phyloP scores from a whole-genome alignment of 2,888 invertebrate genomes.

The Drosophila mercatorum region DNA sequence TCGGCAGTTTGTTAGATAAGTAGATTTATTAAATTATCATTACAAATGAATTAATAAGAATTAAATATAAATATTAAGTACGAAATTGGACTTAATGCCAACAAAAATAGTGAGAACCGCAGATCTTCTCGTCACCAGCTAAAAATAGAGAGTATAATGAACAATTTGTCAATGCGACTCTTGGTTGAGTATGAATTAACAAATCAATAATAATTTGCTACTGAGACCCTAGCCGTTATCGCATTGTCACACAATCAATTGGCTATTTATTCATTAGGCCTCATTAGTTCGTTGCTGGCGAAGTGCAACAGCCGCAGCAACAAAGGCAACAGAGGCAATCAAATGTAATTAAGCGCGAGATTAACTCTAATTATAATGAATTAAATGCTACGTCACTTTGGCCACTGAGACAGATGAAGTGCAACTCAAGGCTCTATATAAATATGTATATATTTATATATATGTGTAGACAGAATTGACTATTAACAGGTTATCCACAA shows the following conservation, averaged over 20 bases:
- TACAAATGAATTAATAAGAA: no score
- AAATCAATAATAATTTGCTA: constrained; percentile 41
- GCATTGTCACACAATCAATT: constrained; percentile 47
- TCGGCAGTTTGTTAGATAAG: no score
- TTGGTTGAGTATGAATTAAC: background rate
- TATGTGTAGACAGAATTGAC: constrained; percentile 49
- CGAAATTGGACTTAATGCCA: no score
- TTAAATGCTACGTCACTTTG: constrained; percentile 59
- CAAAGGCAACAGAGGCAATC: constrained; percentile 59
- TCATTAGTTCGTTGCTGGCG: constrained; percentile 44
- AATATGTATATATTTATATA: background rate
- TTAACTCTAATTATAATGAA: constrained; percentile 77
- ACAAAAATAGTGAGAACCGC: no score
- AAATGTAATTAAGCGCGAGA: constrained; percentile 76
- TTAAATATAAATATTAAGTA: no score
- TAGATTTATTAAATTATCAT: no score
- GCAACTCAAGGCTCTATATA: constrained; percentile 23
- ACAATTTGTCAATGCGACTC: background rate
- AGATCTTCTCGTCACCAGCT: no score
- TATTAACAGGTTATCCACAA: constrained; percentile 57
- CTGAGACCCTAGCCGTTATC: constrained; percentile 35
- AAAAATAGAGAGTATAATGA: no score
- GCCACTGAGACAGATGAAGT: constrained; percentile 32
- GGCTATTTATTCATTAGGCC: constrained; percentile 65
- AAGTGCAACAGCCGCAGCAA: constrained; percentile 16